Percentiles rank a stretch among this genome's conserved stretches.
phyloP scores from a whole-genome alignment of 2,888 invertebrate genomes.

The Caprella mutica region DNA sequence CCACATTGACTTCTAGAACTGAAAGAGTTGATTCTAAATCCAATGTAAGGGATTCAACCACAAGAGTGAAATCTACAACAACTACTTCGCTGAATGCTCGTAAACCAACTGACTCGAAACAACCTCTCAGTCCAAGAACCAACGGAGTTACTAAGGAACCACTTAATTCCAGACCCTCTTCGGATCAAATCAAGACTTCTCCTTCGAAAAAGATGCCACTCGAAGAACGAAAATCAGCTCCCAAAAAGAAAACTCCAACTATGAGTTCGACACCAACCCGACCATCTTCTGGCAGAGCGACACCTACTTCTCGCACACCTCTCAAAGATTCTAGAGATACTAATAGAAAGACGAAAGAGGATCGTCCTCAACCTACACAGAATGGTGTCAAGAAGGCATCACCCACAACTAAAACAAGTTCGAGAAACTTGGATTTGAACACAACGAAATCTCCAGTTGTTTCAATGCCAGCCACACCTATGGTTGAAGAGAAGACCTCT shows the following conservation, averaged over 20 bases:
- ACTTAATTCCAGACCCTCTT: not conserved
- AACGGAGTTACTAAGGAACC: conserved; percentile 3
- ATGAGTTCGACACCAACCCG: too few relatives aligned
- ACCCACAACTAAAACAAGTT: too few relatives aligned
- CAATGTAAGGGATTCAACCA: not conserved
- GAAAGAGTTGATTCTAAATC: not conserved
- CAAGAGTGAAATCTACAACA: not conserved
- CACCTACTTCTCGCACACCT: too few relatives aligned
- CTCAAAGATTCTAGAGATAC: too few relatives aligned
- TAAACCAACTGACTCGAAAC: not conserved
- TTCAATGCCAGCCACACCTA: conserved; percentile 28
- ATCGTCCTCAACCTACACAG: too few relatives aligned
- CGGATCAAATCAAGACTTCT: not conserved
- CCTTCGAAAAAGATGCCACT: not conserved
- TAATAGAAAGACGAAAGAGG: too few relatives aligned
- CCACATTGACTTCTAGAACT: not conserved
- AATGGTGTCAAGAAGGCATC: too few relatives aligned
- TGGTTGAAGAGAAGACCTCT: conserved; percentile 31
- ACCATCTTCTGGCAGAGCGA: too few relatives aligned
- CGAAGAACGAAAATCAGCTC: too few relatives aligned
- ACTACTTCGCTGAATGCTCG: not conserved
- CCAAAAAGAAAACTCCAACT: too few relatives aligned
- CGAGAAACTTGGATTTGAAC: too few relatives aligned
- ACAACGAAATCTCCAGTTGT: conserved; percentile 20
- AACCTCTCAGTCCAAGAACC: not conserved